phyloP scores from a whole-genome alignment of 2,797 vertebrate species.

The Cryptoprocta ferox region DNA sequence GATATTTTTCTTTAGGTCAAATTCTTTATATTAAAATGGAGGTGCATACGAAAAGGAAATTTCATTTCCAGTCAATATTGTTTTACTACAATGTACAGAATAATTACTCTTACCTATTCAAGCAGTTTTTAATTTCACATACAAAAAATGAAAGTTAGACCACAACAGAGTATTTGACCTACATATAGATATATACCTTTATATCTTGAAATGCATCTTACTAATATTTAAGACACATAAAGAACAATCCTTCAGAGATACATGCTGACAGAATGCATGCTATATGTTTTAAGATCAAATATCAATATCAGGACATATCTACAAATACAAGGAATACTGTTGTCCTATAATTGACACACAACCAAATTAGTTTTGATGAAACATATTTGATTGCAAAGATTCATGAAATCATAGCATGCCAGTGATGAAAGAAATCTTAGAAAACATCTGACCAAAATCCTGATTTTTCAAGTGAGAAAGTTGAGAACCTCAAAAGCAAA shows the following conservation, averaged over 20 bases:
- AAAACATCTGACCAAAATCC: neutral
- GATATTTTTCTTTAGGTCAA: neutral
- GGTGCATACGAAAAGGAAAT: neutral
- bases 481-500: neutral
- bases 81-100: neutral
- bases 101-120: neutral
- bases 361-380: constrained; percentile 6
- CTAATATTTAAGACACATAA: neutral
- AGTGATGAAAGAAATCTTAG: neutral
- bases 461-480: neutral
- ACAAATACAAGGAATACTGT: neutral
- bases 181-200: neutral
- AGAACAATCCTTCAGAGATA: neutral
- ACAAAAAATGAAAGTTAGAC: neutral
- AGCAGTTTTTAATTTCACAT: constrained; percentile 25
- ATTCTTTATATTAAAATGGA: neutral
- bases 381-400: neutral
- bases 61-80: neutral
- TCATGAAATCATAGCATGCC: neutral
- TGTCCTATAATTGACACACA: neutral
- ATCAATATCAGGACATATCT: neutral
- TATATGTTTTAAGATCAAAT: neutral
- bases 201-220: neutral
- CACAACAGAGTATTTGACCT: neutral
- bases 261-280: neutral